Evolutionary conservation across 2,113 vertebrate genomes (phyloP).

Genomic region (Eclectus roratus): DNA sequence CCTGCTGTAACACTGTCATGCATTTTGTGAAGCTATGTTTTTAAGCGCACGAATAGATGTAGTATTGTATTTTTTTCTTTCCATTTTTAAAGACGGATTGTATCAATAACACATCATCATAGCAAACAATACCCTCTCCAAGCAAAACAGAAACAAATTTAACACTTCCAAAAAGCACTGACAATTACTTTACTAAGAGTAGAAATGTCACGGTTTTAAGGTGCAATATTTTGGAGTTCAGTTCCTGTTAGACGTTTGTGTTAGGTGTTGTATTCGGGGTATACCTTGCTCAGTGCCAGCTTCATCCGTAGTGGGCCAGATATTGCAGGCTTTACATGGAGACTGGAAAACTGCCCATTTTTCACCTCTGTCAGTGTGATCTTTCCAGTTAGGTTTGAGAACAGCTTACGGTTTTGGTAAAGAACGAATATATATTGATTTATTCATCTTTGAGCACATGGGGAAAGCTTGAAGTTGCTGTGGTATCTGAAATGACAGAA

Average conservation of each 20-base stretch:
- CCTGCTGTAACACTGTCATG: background rate
- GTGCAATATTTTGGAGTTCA: background rate
- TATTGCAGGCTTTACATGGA: background rate
- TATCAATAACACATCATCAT: background rate
- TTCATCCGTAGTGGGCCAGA: accelerated
- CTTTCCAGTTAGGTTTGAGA: background rate
- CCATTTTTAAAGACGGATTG: background rate
- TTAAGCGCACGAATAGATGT: background rate
- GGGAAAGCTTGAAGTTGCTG: background rate
- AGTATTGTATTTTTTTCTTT: background rate
- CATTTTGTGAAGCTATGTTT: background rate
- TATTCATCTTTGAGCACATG: background rate
- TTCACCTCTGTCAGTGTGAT: background rate
- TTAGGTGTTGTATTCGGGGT: background rate
- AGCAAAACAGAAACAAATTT: background rate
- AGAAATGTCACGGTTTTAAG: accelerated
- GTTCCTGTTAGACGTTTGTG: accelerated
- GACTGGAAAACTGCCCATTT: background rate
- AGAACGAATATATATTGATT: background rate
- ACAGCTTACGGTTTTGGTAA: background rate
- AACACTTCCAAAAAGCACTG: background rate
- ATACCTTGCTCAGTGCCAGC: background rate
- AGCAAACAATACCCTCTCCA: background rate
- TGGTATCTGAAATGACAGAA: background rate
- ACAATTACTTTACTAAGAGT: background rate